Evolutionary conservation across 2,888 invertebrate species (phyloP), one percentile per base, ranked within the genome.

Genomic region (Xanthia togata): DNA sequence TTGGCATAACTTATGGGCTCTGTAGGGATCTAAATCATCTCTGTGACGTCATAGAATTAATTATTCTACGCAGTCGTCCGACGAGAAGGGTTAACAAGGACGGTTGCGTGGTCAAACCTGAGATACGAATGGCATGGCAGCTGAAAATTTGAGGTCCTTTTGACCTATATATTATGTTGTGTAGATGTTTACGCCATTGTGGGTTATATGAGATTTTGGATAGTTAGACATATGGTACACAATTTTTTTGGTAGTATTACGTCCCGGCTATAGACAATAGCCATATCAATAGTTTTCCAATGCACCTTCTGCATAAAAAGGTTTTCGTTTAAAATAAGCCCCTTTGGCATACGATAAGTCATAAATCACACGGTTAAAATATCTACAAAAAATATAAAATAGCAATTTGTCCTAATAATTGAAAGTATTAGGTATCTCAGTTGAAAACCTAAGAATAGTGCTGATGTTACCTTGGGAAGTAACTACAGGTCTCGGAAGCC

Each of bases 61-160:
- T 88, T 85, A 87, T 85, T 78, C 75, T 59, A 67, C 74, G 76
- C 78, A 85, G 83, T 81, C 79, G 76, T 83, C 80, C 77, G 83
- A 73, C 44, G 71, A 69, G 60, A 41, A 84, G 82, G 82, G 86
- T 84, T 86, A 82, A 82, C 82, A 65, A 78, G 74, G 70, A 76
- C 69, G 64, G 86, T 65, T 70, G 60, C 79, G 78, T 77, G 87
- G 86, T 81, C 79, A 76, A 64, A 70, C 50, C 76, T 82, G 73
- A 70, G 72, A 70, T 76, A 68, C 74, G 35, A 78, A 78, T 74
- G 65, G 60, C 31, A 76, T 67, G n/a, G 65, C 57, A 73, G 57
- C 72, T 63, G 74, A 62, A 73, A 53, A 81, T 81, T 38, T 64
- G 26, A 47, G 57, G 50, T 57, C 55, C 31, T 70, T 68, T 64